These are phyloP conservation scores for Gymnothorax javanicus DNA, from an alignment of 2,797 vertebrate species.

Conservation along the genomic window DNA sequence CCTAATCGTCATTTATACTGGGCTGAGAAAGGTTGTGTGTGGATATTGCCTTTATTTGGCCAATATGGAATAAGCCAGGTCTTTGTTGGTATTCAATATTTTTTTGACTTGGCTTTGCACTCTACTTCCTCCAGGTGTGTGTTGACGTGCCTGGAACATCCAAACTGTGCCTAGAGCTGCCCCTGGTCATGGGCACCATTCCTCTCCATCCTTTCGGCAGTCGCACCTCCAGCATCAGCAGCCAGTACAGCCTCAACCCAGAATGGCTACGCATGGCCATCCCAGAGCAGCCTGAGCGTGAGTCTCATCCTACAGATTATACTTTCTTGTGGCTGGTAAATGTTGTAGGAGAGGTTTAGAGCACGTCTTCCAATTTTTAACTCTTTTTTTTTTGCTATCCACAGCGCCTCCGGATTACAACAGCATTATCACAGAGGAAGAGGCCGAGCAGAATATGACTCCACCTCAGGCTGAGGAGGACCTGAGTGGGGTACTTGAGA, in stretches of 20 bases:
- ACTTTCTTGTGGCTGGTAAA: slow-evolving; percentile 23
- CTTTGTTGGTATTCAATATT: too few species aligned
- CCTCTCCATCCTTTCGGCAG: slow-evolving; percentile 89
- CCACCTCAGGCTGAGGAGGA: slow-evolving; percentile 62
- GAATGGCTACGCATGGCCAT: slow-evolving; percentile 85
- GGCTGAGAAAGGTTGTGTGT: neutral
- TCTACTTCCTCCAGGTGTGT: slow-evolving; percentile 76
- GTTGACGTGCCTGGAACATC: slow-evolving; percentile 92
- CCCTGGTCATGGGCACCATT: slow-evolving; percentile 93
- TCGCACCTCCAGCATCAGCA: slow-evolving; percentile 89
- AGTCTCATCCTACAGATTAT: slow-evolving; percentile 56
- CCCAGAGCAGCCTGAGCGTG: slow-evolving; percentile 87
- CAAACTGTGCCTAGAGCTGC: slow-evolving; percentile 89
- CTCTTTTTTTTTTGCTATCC: neutral
- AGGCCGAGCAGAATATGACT: slow-evolving; percentile 60
- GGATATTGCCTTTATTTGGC: neutral
- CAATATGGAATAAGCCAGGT: neutral
- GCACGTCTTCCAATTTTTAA: slow-evolving; percentile 18
- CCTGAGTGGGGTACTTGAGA: slow-evolving; percentile 71
- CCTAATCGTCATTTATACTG: neutral
- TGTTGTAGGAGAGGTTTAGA: slow-evolving; percentile 22
- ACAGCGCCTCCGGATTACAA: slow-evolving; percentile 93
- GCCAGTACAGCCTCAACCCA: slow-evolving; percentile 85
- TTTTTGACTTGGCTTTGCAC: neutral
- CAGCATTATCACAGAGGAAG: slow-evolving; percentile 78